A percentile compares a stretch with the other conserved stretches of the same genome.
Conservation (phyloP, 2,113 vertebrate species). For the Bostrychus sinensis region DNA sequence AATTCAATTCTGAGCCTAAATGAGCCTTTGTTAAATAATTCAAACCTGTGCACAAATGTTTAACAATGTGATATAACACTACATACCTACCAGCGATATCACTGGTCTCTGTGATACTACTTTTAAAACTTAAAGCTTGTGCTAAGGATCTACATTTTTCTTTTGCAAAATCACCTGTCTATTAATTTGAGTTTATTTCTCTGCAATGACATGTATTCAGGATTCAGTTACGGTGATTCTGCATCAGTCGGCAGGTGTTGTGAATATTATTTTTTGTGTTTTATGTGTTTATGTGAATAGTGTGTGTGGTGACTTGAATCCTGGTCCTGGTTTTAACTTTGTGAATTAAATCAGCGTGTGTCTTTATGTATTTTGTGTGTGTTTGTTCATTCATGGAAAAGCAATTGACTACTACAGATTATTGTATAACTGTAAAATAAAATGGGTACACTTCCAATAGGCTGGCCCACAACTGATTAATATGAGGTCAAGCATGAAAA, state of each 20-base stretch:
- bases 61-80: constrained; percentile 23
- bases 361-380: constrained; percentile 11
- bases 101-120: constrained; percentile 11
- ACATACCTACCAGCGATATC: constrained; percentile 27
- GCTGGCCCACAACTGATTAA: too few relatives aligned
- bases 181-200: background rate
- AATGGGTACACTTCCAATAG: too few relatives aligned
- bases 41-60: constrained; percentile 23
- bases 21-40: constrained; percentile 17
- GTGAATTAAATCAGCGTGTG: constrained; percentile 63
- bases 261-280: constrained; percentile 35
- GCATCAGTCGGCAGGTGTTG: constrained; percentile 3
- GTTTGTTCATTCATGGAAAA: background rate
- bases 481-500: too few relatives aligned
- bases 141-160: background rate
- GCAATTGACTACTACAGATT: too few relatives aligned
- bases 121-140: background rate
- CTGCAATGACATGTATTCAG: background rate
- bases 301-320: constrained; percentile 60
- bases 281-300: constrained; percentile 52
- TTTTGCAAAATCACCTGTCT: background rate
- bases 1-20: constrained; percentile 11
- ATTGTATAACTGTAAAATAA: too few relatives aligned
- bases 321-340: constrained; percentile 33
- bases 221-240: background rate